Evolutionary conservation across 2,888 invertebrate genomes (phyloP), one percentile per base, ranked within the genome.

Genomic region (Ophioninae sp.): DNA sequence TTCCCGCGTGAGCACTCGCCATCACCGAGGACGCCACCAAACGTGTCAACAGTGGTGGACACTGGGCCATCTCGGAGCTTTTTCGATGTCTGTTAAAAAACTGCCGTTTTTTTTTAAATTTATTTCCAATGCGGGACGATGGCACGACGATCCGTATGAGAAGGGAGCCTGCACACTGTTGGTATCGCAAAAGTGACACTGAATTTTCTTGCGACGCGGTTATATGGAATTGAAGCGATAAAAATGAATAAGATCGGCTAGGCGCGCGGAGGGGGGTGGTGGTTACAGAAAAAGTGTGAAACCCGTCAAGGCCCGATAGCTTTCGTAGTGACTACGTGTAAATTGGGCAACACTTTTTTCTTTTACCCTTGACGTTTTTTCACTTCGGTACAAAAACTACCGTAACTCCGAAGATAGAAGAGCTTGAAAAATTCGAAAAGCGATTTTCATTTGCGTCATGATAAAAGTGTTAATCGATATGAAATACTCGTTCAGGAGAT

Each of bases 1-100:
- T 95, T 0, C 98, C 98, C 85, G 98, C 98, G 89, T 96, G 95
- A 87, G 95, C 95, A 0, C 98, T 97, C 41, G 96, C 96, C 64
- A 95, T 95, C 39, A 97, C 96, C 41, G 97, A 97, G 17, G 96
- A 96, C 59, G 97, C 97, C 74, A 98, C 93, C 79, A 98, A 91
- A 84, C 95, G 94, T 86, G 97, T 94, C 87, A 97, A 93, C 82
- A 97, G 92, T 65, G 96, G 96, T 83, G 93, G 90, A 90, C 93
- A 94, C 88, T 95, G 94, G 82, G 96, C 94, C 96, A 96, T 96
- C 86, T 86, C 88, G 61, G 13, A 20, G 7, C 39, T 7, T 7
- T 50, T 13, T 13, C 44, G 68, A 6, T 68, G 68, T 65, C 37
- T n/a, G n/a, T 57, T 67, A 30, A 30, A 30, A 30, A 30, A 30